These are phyloP conservation scores for Lapara coniferarum DNA, from an alignment of 2,888 invertebrate species.

Conservation along the genomic window DNA sequence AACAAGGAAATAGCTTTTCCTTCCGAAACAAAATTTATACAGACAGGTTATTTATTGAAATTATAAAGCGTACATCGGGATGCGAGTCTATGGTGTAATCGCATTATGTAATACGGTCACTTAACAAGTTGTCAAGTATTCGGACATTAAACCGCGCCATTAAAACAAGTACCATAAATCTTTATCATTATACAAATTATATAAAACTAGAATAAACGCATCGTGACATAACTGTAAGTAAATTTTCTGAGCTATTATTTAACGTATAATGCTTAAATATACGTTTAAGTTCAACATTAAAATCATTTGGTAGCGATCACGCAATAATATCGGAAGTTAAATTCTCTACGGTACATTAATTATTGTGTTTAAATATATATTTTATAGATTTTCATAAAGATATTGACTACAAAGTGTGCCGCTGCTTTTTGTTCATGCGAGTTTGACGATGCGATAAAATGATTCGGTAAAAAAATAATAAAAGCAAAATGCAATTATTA, in stretches of 20 bases:
- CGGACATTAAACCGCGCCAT: not conserved
- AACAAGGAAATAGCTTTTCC: not conserved
- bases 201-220: slow-evolving; percentile 26
- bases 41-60: too few relatives aligned
- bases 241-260: slow-evolving; percentile 10
- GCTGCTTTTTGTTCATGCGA: not conserved
- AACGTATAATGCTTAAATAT: not conserved
- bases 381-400: slow-evolving; percentile 19
- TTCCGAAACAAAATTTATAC: not conserved
- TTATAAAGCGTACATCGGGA: too few relatives aligned
- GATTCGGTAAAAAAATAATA: not conserved
- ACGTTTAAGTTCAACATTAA: slow-evolving; percentile 33
- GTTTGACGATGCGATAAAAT: not conserved
- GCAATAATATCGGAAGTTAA: slow-evolving; percentile 32
- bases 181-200: slow-evolving; percentile 15
- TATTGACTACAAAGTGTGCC: not conserved
- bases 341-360: not conserved
- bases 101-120: slow-evolving; percentile 14
- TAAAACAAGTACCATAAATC: slow-evolving; percentile 28
- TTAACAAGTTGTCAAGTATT: slow-evolving; percentile 6
- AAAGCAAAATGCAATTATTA: not conserved
- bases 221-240: slow-evolving; percentile 10
- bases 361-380: not conserved
- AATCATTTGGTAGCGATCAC: slow-evolving; percentile 36
- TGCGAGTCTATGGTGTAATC: not conserved